A percentile compares a stretch with the other conserved stretches of the same genome.
These are phyloP conservation scores for Proctacanthus coquilletti DNA, from an alignment of 1,140 invertebrate genomes.

Conservation along the genomic window DNA sequence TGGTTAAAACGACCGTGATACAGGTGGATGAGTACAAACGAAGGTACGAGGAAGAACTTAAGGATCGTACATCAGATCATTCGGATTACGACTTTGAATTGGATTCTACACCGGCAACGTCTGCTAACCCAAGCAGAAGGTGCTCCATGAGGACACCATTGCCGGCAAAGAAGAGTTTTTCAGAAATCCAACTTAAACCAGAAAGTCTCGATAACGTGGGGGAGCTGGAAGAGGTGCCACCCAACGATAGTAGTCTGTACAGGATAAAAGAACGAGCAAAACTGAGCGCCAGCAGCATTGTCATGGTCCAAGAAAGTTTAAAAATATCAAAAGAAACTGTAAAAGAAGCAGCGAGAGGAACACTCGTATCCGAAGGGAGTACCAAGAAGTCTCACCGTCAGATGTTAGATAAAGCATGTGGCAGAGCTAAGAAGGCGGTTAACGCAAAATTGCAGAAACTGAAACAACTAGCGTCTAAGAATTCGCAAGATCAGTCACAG, in stretches of 20 bases:
- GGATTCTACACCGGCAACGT: not conserved
- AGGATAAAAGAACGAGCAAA: constrained; percentile 6
- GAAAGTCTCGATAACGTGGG: not conserved
- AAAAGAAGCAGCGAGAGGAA: not conserved
- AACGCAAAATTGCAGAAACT: constrained; percentile 22
- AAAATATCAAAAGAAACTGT: constrained; percentile 2
- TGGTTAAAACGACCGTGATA: constrained; percentile 15
- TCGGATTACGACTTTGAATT: too few species aligned
- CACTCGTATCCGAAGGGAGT: not conserved
- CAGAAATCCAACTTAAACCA: not conserved
- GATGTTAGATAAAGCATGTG: constrained; percentile 7
- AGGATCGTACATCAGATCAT: constrained; percentile 16
- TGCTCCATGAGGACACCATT: not conserved
- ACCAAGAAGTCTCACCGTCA: not conserved
- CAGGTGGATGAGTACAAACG: constrained; percentile 20
- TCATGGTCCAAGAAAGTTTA: constrained; percentile 3
- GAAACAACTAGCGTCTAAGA: too few species aligned
- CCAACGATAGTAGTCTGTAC: not conserved
- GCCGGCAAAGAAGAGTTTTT: not conserved
- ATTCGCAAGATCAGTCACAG: constrained; percentile 19
- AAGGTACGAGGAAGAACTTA: constrained; percentile 23
- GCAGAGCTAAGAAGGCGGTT: constrained; percentile 14
- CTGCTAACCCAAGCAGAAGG: constrained; percentile 6
- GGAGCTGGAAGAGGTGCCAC: not conserved
- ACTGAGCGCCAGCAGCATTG: not conserved